Evolutionary conservation across 2,797 vertebrate genomes (phyloP), one percentile per base, ranked within the genome.

Genomic region (Loriculus beryllinus): DNA sequence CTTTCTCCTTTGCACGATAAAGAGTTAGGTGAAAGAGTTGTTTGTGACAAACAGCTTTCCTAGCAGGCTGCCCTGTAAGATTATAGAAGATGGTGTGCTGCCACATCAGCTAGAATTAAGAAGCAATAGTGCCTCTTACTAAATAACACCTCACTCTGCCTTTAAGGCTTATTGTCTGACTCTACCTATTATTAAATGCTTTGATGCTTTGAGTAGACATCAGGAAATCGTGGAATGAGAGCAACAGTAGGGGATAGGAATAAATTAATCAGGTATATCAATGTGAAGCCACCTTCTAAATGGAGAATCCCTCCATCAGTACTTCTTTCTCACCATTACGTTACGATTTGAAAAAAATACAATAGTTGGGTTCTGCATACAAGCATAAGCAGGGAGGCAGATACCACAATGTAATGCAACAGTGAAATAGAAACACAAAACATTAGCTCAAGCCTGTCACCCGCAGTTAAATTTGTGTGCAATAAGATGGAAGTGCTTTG

Each of bases 401-500:
- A 31, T 6, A 59, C 16, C 12, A 29, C 7, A 35, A 5, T 18
- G 33, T 19, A 82, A 12, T 7, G 6, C 42, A 70, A 72, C 12
- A 63, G 35, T 12, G 16, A 70, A 84, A 76, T 11, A 16, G 22
- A 84, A 86, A 68, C 29, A 65, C 33, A 78, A 91, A 95, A 56
- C 29, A 48, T 42, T 80, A 70, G 64, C 31, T 82, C 39, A 45
- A n/a, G 51, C 25, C 78, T 83, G 51, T 82, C 74, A 76, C 67
- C 69, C 56, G 56, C 17, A 47, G 77, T 82, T 79, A 84, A 84
- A 76, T 88, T 40, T 74, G 17, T 45, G 29, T 49, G 48, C 68
- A 96, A 84, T 84, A 92, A 88, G 83, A 90, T 51, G 67, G 67
- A 91, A 95, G 90, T 92, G 81, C 74, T 92, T 42, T 31, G 33